Evolutionary conservation across 2,797 vertebrate genomes (phyloP).

Genomic region (Pantherophis vulpinus): DNA sequence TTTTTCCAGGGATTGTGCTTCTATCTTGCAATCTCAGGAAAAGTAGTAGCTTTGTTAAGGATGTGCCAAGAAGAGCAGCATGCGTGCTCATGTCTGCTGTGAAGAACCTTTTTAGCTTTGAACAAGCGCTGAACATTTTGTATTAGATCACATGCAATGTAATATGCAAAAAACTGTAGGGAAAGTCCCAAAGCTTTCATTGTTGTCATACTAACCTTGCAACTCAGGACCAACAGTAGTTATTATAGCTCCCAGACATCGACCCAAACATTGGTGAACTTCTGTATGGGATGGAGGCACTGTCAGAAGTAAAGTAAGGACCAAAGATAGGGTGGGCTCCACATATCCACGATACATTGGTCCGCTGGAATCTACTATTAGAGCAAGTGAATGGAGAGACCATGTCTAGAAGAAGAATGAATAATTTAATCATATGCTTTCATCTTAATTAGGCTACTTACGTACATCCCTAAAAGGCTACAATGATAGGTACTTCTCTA

Average conservation of each 20-base stretch:
- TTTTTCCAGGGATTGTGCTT: not conserved
- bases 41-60: not conserved
- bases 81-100: not conserved
- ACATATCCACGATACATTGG: conserved; percentile 99
- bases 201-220: conserved; percentile 79
- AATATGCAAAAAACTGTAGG: not conserved
- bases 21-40: not conserved
- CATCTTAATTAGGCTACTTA: not conserved
- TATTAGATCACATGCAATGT: not conserved
- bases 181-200: not conserved
- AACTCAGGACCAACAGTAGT: conserved; percentile 97
- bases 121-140: not conserved
- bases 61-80: not conserved
- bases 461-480: not conserved
- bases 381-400: conserved; percentile 95
- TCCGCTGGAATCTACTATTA: conserved; percentile 98
- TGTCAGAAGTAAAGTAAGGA: conserved; percentile 92
- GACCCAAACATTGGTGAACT: conserved; percentile 96
- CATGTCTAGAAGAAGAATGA: conserved; percentile 80
- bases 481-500: not conserved
- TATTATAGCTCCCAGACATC: conserved; percentile 96
- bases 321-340: conserved; percentile 93
- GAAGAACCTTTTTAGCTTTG: not conserved
- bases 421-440: not conserved
- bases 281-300: conserved; percentile 96